Evolutionary conservation across 2,113 vertebrate genomes (phyloP), one percentile per base, ranked within the genome.

Genomic region (Hippocampus zosterae): DNA sequence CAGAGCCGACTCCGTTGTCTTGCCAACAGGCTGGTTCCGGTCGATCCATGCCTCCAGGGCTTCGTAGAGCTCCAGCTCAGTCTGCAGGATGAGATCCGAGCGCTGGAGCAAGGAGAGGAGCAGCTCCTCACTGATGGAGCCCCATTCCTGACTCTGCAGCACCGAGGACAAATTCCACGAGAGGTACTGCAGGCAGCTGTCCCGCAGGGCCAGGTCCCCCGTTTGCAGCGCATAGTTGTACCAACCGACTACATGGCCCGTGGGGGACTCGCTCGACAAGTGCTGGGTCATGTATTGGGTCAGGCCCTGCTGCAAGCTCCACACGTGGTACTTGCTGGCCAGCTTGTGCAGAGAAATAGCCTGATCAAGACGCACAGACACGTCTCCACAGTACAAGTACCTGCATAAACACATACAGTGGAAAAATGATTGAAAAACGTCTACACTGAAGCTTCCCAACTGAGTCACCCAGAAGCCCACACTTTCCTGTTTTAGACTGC

Each of bases 81-180:
- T 96, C 81, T 97, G 94, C 80, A 98, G 86, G 80, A 98, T 94
- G 76, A 98, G 92, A 83, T 98, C 97, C 0, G 96, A 98, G 76
- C 96, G 95, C 77, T 93, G 93, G 60, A 98, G 92, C 79, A 98
- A 91, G 70, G 94, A 92, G 19, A 93, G 91, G 88, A 98, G 92
- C 82, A 98, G 90, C 74, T 97, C 94, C 2, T 93, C 87, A 27
- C 94, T 95, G 81, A 97, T 93, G 0, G 94, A 91, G 70, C 82
- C 82, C 96, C 96, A 98, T 85, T 98, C 96, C 0, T 87, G 68
- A 1, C 95, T 95, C 76, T 92, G 92, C 50, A 94, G 90, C 80
- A 96, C 93, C 0, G 96, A 94, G 0, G 96, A 97, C 86, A 98
- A 91, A 89, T 98, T 98, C 96, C 96, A 98, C 79, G 96, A 95